phyloP scores from a whole-genome alignment of 92 coral and sea anemone species.

The Pocillopora grandis region DNA sequence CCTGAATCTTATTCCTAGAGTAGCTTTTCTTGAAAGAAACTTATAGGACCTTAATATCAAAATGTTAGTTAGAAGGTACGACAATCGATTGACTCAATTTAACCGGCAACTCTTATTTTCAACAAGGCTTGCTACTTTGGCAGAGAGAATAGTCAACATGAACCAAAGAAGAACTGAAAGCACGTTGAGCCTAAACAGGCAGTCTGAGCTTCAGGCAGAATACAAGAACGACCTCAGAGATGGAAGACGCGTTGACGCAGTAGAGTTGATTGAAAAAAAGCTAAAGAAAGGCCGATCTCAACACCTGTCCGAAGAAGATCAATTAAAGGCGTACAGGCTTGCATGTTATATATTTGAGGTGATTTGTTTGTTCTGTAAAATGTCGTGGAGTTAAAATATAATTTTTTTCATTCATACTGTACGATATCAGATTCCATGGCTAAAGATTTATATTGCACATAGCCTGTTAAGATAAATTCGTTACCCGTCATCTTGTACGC shows the following conservation, averaged over 20 bases:
- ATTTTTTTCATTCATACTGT: too few species aligned
- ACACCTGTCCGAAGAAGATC: neutral
- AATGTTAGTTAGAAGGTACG: too few species aligned
- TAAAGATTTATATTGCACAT: too few species aligned
- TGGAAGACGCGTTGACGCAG: slow-evolving; percentile 19
- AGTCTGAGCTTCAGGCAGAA: slow-evolving; percentile 15
- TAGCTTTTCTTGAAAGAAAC: too few species aligned
- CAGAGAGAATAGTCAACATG: slow-evolving; percentile 7
- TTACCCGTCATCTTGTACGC: too few species aligned
- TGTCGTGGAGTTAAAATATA: too few species aligned
- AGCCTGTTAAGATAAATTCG: too few species aligned
- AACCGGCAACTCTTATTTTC: neutral
- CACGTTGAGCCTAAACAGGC: slow-evolving; percentile 8
- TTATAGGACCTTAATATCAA: too few species aligned
- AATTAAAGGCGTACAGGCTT: slow-evolving; percentile 5
- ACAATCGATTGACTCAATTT: too few species aligned
- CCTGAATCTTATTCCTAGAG: too few species aligned
- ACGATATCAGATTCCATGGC: too few species aligned
- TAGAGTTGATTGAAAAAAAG: neutral
- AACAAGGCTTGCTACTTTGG: slow-evolving; percentile 10
- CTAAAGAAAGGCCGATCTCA: neutral
- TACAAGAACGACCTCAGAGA: slow-evolving; percentile 2
- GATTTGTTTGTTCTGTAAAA: too few species aligned
- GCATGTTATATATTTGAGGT: slow-evolving; percentile 28
- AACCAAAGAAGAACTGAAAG: slow-evolving; percentile 17